Evolutionary conservation across 53 echinoderm and acorn worm species (phyloP).

Genomic region (Actinopyga echinites): DNA sequence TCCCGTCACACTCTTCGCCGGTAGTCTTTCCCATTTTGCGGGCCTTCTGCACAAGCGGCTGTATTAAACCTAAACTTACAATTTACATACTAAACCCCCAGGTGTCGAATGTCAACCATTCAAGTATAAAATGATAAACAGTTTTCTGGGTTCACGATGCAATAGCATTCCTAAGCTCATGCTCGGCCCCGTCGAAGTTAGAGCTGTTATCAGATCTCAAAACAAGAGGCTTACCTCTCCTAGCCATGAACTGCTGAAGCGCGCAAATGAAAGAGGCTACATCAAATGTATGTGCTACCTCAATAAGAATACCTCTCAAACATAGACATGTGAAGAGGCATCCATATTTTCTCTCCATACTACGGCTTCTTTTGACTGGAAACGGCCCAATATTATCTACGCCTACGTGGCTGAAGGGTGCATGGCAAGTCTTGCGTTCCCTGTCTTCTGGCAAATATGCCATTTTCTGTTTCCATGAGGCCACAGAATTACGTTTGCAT

Average conservation of each 20-base stretch:
- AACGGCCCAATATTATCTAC: conserved; percentile 69
- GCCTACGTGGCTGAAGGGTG: too few species aligned
- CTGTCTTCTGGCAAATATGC: too few species aligned
- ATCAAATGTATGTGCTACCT: conserved; percentile 55
- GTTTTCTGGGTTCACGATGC: conserved; percentile 13
- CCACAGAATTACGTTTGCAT: too few species aligned
- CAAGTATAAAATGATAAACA: neutral
- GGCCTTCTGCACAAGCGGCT: too few species aligned
- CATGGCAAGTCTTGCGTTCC: too few species aligned
- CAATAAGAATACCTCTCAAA: conserved; percentile 63
- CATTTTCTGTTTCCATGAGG: too few species aligned
- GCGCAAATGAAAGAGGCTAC: conserved; percentile 64
- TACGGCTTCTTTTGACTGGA: conserved; percentile 56
- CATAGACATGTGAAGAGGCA: conserved; percentile 68
- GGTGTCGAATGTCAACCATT: neutral
- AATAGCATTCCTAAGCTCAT: neutral
- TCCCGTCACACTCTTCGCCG: too few species aligned
- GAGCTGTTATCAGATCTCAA: conserved; percentile 44
- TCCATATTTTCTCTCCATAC: conserved; percentile 59
- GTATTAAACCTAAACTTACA: too few species aligned
- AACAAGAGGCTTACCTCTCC: conserved; percentile 55
- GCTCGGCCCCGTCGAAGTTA: conserved; percentile 9
- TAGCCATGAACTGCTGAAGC: conserved; percentile 57
- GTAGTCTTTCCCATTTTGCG: too few species aligned
- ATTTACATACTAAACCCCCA: conserved; percentile 56